Conservation (phyloP, 2,888 invertebrate species). For the Amblyjoppa proteus region DNA sequence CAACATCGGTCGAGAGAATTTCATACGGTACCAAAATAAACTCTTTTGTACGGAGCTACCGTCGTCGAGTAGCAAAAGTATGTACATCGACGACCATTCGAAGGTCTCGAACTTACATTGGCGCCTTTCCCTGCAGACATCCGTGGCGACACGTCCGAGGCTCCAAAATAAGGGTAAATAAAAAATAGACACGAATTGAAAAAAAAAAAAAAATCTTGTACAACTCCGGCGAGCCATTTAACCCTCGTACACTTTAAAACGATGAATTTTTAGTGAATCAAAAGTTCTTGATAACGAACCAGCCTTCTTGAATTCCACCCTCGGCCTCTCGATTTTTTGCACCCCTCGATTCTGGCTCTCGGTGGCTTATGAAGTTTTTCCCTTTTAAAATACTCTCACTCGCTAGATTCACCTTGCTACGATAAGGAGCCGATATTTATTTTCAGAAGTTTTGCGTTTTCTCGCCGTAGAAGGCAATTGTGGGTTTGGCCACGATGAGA, state of each 20-base stretch:
- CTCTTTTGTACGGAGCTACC: background rate
- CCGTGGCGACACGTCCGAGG: too few species aligned
- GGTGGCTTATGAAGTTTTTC: conserved; percentile 48
- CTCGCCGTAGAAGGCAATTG: conserved; percentile 9
- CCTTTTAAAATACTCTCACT: conserved; percentile 47
- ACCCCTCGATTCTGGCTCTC: conserved; percentile 16
- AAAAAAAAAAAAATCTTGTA: background rate
- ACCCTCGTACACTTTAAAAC: background rate
- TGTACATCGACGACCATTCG: background rate
- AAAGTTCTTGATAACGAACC: conserved; percentile 61
- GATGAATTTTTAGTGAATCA: conserved; percentile 8
- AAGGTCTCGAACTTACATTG: background rate
- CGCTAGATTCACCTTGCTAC: conserved; percentile 34
- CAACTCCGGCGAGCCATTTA: background rate
- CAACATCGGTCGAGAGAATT: background rate
- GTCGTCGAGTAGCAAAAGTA: background rate
- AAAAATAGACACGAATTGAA: background rate
- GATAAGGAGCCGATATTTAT: conserved; percentile 70
- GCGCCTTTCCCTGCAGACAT: background rate
- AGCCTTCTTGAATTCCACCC: conserved; percentile 49
- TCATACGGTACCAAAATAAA: background rate
- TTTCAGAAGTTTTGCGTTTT: conserved; percentile 59
- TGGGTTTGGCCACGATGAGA: background rate
- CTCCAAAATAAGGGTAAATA: too few species aligned
- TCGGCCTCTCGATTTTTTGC: conserved; percentile 41